Conservation (phyloP, 1,140 invertebrate genomes). For the Kradibia gibbosae region DNA sequence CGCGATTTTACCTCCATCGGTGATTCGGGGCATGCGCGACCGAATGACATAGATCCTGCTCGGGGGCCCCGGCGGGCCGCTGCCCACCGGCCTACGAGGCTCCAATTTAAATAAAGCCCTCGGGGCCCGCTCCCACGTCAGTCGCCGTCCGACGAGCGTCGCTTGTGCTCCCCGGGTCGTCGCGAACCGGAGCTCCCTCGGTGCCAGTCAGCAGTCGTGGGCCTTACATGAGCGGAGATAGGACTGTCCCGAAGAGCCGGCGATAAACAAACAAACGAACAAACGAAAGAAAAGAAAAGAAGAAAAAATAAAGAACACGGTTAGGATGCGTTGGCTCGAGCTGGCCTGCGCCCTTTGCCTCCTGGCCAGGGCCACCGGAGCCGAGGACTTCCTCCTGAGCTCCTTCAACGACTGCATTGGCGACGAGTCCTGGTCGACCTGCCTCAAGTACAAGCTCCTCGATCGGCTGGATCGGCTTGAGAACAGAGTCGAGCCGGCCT, state of each 20-base stretch:
- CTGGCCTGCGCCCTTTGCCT: conserved; percentile 44
- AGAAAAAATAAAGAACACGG: too few species aligned
- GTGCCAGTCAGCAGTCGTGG: too few species aligned
- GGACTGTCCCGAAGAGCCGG: too few species aligned
- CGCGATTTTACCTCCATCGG: conserved; percentile 70
- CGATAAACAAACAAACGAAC: too few species aligned
- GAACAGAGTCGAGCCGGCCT: conserved; percentile 76
- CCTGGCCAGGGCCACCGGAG: conserved; percentile 56
- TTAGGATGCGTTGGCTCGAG: conserved; percentile 60
- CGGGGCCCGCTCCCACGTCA: conserved; percentile 71
- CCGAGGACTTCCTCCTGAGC: conserved; percentile 79
- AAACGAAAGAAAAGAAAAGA: too few species aligned
- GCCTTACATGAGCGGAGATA: too few species aligned
- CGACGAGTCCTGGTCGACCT: conserved; percentile 77
- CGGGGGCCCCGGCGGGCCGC: not conserved
- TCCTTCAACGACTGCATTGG: conserved; percentile 82
- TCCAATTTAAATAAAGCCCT: conserved; percentile 74
- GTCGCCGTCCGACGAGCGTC: conserved; percentile 72
- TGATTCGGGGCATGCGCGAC: conserved; percentile 70
- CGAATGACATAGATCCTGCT: conserved; percentile 72
- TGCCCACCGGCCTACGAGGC: conserved; percentile 50
- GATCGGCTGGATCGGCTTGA: conserved; percentile 82
- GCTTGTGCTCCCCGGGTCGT: conserved; percentile 64
- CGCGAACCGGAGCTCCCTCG: too few species aligned
- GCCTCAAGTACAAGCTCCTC: conserved; percentile 82